Evolutionary conservation across 2,113 vertebrate species (phyloP).

Genomic region (Penelope pileata): DNA sequence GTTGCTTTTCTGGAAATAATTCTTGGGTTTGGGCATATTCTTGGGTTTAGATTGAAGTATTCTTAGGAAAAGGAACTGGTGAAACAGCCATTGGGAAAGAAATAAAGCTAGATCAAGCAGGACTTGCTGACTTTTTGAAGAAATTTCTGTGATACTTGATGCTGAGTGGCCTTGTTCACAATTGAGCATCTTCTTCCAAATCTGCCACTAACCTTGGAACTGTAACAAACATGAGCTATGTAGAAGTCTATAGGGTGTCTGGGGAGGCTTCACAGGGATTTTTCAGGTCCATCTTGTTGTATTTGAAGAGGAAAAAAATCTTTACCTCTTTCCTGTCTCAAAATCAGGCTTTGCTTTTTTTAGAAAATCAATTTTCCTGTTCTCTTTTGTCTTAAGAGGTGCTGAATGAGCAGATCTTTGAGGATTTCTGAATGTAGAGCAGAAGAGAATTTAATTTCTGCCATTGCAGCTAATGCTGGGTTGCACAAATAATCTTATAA

Average conservation of each 20-base stretch:
- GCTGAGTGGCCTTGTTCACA: background rate
- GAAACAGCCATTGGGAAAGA: background rate
- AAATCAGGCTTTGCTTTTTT: background rate
- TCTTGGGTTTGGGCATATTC: no score
- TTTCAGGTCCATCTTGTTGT: background rate
- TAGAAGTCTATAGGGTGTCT: background rate
- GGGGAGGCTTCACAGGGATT: background rate
- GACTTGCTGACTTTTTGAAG: background rate
- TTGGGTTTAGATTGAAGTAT: background rate
- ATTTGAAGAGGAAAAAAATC: background rate
- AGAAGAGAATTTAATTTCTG: background rate
- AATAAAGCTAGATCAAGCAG: background rate
- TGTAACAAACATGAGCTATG: background rate
- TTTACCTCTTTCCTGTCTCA: background rate
- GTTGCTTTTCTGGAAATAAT: background rate
- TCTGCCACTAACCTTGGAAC: background rate
- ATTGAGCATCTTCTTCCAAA: background rate
- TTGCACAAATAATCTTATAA: background rate
- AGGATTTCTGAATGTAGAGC: background rate
- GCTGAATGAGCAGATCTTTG: background rate
- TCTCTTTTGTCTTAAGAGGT: background rate
- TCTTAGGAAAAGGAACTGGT: background rate
- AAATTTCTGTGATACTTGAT: background rate
- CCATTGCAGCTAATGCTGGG: background rate
- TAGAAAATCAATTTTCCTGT: background rate